Evolutionary conservation across 1,140 invertebrate species (phyloP).

Genomic region (Panulirus ornatus): DNA sequence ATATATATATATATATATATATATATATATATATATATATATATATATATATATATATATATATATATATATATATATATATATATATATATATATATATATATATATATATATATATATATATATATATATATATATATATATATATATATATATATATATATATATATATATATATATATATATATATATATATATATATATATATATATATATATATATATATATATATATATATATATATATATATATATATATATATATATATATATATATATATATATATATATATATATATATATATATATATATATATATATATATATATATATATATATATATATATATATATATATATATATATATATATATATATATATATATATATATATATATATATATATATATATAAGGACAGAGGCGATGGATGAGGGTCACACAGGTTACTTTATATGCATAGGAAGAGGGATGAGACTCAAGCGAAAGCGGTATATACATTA

Average conservation of each 20-base stretch:
- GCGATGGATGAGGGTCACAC: not conserved
- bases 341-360: slow-evolving; percentile 14
- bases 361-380: slow-evolving; percentile 14
- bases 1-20: too few species aligned
- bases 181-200: slow-evolving; percentile 14
- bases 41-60: too few species aligned
- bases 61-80: too few species aligned
- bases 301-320: slow-evolving; percentile 14
- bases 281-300: slow-evolving; percentile 14
- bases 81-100: too few species aligned
- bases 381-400: slow-evolving; percentile 14
- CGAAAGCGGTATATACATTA: too few species aligned
- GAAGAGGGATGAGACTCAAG: too few species aligned
- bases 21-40: too few species aligned
- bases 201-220: slow-evolving; percentile 2
- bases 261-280: slow-evolving; percentile 14
- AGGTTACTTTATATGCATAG: too few species aligned
- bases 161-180: slow-evolving; percentile 14
- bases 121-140: too few species aligned
- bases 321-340: slow-evolving; percentile 14
- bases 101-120: too few species aligned
- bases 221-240: slow-evolving; percentile 14
- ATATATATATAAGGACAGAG: too few species aligned
- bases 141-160: slow-evolving; percentile 14
- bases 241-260: slow-evolving; percentile 14